Conservation (phyloP, 2,888 invertebrate genomes). For the Scaeva pyrastri region DNA sequence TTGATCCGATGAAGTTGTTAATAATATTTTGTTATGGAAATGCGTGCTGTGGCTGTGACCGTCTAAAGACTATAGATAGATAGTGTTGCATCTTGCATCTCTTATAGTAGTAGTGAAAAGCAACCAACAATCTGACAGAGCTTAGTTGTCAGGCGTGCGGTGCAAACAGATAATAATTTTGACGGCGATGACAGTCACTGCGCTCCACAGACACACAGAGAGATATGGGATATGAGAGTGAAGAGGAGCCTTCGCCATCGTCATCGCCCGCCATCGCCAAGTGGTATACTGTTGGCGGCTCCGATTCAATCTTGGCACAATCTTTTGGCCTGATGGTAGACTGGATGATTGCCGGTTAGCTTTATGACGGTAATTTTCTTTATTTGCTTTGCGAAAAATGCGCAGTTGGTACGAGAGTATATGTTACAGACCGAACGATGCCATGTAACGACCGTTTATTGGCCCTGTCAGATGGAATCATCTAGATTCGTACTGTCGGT, state of each 20-base stretch:
- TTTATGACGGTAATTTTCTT: constrained; percentile 71
- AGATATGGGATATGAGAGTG: constrained; percentile 35
- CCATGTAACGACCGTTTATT: constrained; percentile 71
- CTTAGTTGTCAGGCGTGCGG: constrained; percentile 8
- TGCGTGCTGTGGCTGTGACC: constrained; percentile 62
- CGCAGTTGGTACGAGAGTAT: constrained; percentile 18
- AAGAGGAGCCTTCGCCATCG: constrained; percentile 50
- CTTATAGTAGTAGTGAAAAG: constrained; percentile 43
- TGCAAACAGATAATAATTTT: constrained; percentile 65
- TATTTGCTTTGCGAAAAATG: constrained; percentile 48
- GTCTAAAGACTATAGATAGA: neutral
- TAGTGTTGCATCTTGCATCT: neutral
- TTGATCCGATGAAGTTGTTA: constrained; percentile 76
- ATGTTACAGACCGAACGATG: constrained; percentile 42
- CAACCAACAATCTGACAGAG: constrained; percentile 21
- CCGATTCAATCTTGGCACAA: constrained; percentile 71
- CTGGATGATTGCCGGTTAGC: constrained; percentile 59
- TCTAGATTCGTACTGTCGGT: constrained; percentile 72
- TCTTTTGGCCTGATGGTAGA: constrained; percentile 57
- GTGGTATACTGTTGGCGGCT: constrained; percentile 65
- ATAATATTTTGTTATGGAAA: constrained; percentile 75
- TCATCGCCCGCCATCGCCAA: constrained; percentile 46
- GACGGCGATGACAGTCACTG: constrained; percentile 69
- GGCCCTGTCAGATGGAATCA: constrained; percentile 72
- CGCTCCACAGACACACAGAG: constrained; percentile 34